Evolutionary conservation across 2,113 vertebrate genomes (phyloP).

Genomic region (Forbesichthys papilliferus): DNA sequence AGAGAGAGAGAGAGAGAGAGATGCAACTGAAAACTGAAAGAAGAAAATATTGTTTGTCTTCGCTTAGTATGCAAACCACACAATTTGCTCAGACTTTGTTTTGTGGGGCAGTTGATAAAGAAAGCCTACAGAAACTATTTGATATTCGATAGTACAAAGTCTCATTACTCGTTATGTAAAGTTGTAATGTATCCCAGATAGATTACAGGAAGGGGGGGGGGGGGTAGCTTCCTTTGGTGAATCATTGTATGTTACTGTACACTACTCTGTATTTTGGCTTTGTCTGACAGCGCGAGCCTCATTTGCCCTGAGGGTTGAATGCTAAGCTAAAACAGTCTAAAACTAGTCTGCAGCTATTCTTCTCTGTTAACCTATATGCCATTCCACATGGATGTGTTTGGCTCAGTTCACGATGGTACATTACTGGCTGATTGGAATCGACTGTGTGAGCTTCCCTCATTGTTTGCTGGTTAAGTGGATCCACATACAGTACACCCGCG

Average conservation of each 20-base stretch:
- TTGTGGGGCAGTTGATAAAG: too few relatives aligned
- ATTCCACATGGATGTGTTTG: slow-evolving; percentile 50
- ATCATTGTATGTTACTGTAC: slow-evolving; percentile 41
- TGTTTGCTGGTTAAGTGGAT: slow-evolving; percentile 48
- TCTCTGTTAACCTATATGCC: slow-evolving; percentile 40
- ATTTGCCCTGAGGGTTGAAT: slow-evolving; percentile 27
- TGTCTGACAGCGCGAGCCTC: slow-evolving; percentile 10
- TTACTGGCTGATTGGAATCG: slow-evolving; percentile 57
- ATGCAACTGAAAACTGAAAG: not conserved
- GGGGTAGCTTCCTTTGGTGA: slow-evolving; percentile 23
- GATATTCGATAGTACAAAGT: slow-evolving; percentile 16
- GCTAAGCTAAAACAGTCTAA: slow-evolving; percentile 33
- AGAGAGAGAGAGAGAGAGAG: too few relatives aligned
- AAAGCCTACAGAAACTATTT: slow-evolving; percentile 36
- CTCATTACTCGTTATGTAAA: slow-evolving; percentile 54
- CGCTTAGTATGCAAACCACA: slow-evolving; percentile 27
- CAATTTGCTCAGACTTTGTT: too few relatives aligned
- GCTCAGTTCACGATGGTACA: slow-evolving; percentile 53
- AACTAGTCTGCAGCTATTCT: slow-evolving; percentile 19
- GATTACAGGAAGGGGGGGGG: slow-evolving; percentile 32
- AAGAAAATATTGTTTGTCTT: slow-evolving; percentile 18
- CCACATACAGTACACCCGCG: slow-evolving; percentile 21
- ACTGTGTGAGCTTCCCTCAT: slow-evolving; percentile 45
- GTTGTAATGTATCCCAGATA: slow-evolving; percentile 38
- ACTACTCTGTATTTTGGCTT: slow-evolving; percentile 35